Percentiles rank a stretch among this genome's conserved stretches.
Conservation (phyloP, 2,888 invertebrate species). For the Hemaris fuciformis region DNA sequence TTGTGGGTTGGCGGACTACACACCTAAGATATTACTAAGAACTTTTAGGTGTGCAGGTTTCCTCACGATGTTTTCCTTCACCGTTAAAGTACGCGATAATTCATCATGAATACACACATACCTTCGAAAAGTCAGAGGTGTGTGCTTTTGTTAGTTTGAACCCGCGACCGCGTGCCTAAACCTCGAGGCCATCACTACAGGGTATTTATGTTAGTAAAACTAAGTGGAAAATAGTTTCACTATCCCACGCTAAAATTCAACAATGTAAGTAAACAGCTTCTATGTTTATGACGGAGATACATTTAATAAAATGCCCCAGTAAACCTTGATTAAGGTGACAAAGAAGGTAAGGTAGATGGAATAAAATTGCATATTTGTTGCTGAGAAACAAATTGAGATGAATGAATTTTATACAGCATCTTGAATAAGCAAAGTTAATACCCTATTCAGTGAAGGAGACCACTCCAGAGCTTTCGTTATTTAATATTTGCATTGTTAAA, state of each 20-base stretch:
- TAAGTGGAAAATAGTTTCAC: background rate
- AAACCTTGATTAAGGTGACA: conserved; percentile 11
- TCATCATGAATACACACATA: no score
- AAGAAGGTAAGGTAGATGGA: background rate
- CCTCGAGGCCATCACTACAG: no score
- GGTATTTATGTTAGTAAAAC: background rate
- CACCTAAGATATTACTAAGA: no score
- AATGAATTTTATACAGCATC: background rate
- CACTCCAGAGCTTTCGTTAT: background rate
- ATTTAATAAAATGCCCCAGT: background rate
- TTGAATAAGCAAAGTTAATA: background rate
- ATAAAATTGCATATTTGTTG: background rate
- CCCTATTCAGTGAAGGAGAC: background rate
- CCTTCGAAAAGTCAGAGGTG: no score
- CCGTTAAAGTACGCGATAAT: no score
- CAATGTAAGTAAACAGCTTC: background rate
- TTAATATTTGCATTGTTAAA: background rate
- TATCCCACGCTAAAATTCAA: background rate
- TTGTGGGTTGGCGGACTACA: no score
- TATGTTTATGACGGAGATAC: background rate
- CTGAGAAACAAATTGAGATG: background rate
- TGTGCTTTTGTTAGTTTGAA: no score
- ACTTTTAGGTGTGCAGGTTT: no score
- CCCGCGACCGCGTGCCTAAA: no score
- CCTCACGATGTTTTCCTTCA: no score